Conservation (phyloP, 2,797 vertebrate species). For the Muraenolepis orangiensis region DNA sequence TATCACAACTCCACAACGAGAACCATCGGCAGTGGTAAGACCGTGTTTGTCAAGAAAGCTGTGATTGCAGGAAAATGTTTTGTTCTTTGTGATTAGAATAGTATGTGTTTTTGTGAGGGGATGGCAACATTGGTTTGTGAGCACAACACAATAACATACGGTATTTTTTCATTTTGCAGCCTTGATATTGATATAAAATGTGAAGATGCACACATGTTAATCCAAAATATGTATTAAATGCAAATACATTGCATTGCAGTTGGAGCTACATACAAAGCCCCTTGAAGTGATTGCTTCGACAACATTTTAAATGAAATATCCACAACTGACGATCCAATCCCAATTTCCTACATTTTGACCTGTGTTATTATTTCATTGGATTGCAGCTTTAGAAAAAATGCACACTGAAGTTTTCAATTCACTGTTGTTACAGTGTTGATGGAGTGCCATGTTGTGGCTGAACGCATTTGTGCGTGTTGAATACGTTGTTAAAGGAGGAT, state of each 20-base stretch:
- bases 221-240: neutral
- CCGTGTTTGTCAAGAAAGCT: too few species aligned
- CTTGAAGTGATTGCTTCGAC: too few species aligned
- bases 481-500: neutral
- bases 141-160: neutral
- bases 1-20: neutral
- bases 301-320: too few species aligned
- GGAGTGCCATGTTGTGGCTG: neutral
- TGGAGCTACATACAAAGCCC: neutral
- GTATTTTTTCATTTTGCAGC: neutral
- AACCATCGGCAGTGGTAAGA: neutral
- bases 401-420: neutral
- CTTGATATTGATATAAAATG: neutral
- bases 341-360: neutral
- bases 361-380: constrained; percentile 11
- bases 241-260: neutral
- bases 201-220: neutral
- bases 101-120: neutral
- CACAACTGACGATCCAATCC: too few species aligned
- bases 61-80: neutral
- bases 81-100: neutral
- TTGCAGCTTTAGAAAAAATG: neutral
- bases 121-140: neutral
- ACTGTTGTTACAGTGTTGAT: neutral
- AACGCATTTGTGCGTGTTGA: neutral